Base-by-base conservation (phyloP, 2,113 vertebrate genomes). In the Bos javanicus region DNA sequence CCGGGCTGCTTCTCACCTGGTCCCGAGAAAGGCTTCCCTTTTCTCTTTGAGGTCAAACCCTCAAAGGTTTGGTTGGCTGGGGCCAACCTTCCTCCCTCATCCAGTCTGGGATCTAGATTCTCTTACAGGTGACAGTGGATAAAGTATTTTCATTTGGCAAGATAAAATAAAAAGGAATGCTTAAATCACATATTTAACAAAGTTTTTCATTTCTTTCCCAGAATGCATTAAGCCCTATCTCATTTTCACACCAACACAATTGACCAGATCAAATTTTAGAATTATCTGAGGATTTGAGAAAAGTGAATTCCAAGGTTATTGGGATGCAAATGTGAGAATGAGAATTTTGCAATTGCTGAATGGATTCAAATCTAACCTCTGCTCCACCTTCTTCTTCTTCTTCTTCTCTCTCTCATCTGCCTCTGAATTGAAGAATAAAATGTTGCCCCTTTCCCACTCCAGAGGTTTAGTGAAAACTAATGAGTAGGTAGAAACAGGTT, bases 181-280 rank as follows among this genome's bases (percentile, higher is more conserved):
- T 95, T 90, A 83, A n/a, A 11, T 84, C 2, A 7, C 23, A 39
- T 60, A 82, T 74, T 84, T 83, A 93, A 64, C 56, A 74, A 92
- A 19, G 26, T 43, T 95, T 94, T 86, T 54, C 7, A 23, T 74
- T 71, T 94, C 39, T 74, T 88, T 13, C 87, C 52, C 76, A 89
- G 36, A 97, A 88, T 52, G 85, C 76, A 86, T 87, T 28, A 43
- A 81, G 39, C 23, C 89, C 21, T 57, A 7, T 62, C 8, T 76
- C 74, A 81, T 92, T 80, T 96, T 76, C 82, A 64, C 76, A 87
- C 21, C 59, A 84, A 94, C 71, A 93, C 36, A 92, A 92, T 23
- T 56, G 83, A 83, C 80, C 39, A 52, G 43, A 86, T 57, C 25
- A 76, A 91, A 94, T 33, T 88, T 91, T 83, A 78, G 50, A 86